Conservation (phyloP, 2,113 vertebrate species). For the Chascanopsetta lugubris region DNA sequence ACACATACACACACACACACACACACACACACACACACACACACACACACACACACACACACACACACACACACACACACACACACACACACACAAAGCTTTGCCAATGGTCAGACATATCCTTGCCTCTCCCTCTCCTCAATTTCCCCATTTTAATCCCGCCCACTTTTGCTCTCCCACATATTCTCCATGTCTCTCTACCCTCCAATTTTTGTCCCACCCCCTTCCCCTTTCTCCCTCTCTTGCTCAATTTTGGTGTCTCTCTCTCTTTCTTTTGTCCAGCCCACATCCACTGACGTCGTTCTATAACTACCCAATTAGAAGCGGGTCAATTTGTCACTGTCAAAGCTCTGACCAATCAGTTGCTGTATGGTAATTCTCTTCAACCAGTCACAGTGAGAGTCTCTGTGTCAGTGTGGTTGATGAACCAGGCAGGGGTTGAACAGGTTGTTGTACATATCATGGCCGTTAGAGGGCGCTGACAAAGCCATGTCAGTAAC, state of each 20-base stretch:
- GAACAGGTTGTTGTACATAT: neutral
- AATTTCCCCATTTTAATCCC: slow-evolving; percentile 1
- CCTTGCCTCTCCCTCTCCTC: slow-evolving; percentile 4
- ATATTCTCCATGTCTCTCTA: slow-evolving; percentile 22
- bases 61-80: neutral
- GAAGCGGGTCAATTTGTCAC: slow-evolving; percentile 50
- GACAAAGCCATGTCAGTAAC: neutral
- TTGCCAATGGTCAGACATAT: neutral
- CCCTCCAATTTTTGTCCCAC: neutral
- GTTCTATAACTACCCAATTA: slow-evolving; percentile 52
- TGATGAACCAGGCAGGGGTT: slow-evolving; percentile 29
- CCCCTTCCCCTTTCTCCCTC: neutral
- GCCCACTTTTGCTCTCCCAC: neutral
- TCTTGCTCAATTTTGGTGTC: slow-evolving; percentile 4
- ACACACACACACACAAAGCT: slow-evolving; percentile 3
- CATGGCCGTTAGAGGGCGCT: neutral
- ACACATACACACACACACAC: slow-evolving; percentile 1
- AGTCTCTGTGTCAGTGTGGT: neutral
- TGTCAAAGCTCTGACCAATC: slow-evolving; percentile 59
- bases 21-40: neutral
- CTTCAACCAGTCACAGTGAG: slow-evolving; percentile 34
- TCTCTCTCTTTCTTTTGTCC: slow-evolving; percentile 1
- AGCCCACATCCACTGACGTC: slow-evolving; percentile 40
- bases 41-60: neutral
- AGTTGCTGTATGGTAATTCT: slow-evolving; percentile 6